Conservation (phyloP, 2,888 invertebrate species). For the Pogonocherus hispidulus region DNA sequence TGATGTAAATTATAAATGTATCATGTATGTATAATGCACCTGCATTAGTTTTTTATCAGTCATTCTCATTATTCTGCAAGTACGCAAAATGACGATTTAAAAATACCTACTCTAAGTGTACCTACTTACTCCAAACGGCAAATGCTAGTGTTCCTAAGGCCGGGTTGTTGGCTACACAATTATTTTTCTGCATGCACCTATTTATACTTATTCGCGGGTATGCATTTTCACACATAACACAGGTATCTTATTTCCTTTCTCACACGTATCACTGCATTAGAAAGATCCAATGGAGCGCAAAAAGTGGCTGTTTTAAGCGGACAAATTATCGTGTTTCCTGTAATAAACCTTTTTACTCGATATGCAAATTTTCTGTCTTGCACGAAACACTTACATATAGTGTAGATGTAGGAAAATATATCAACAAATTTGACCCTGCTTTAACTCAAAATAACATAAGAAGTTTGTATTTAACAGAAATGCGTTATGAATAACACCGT, state of each 20-base stretch:
- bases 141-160: no score
- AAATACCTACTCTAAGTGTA: no score
- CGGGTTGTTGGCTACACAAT: neutral
- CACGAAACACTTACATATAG: neutral
- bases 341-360: neutral
- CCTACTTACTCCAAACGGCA: no score
- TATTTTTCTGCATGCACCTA: slow-evolving; percentile 5
- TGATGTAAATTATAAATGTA: no score
- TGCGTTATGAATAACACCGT: no score
- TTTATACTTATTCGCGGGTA: slow-evolving; percentile 7
- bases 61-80: no score
- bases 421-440: neutral
- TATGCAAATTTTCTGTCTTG: neutral
- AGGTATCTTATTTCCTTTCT: slow-evolving; percentile 55
- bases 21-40: no score
- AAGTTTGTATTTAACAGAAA: no score
- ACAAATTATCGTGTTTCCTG: slow-evolving; percentile 24
- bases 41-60: no score
- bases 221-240: slow-evolving; percentile 38
- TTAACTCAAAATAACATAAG: no score
- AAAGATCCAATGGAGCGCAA: slow-evolving; percentile 8
- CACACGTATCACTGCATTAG: slow-evolving; percentile 51
- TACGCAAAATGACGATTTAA: no score
- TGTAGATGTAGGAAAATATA: no score
- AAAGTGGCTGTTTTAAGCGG: slow-evolving; percentile 10